Evolutionary conservation across 1,140 invertebrate genomes (phyloP), one percentile per base, ranked within the genome.

Genomic region (Bombus affinis): DNA sequence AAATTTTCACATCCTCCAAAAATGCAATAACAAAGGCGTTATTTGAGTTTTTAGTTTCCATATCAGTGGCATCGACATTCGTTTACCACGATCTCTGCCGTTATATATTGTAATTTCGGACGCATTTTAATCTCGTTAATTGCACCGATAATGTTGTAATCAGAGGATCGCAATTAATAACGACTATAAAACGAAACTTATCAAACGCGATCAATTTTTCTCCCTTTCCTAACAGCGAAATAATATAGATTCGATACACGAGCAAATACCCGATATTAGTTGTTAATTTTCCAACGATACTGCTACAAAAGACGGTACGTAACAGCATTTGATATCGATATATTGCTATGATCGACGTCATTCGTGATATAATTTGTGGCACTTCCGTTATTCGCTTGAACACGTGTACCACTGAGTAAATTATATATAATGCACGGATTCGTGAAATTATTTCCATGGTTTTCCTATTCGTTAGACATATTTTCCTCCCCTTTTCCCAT

Each of bases 141-240:
- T 22, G 47, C 8, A 3, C 25, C 12, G 66, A 62, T 79, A 84
- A 79, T 72, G 10, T 25, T 18, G 76, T 47, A 47, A 84, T 83
- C 81, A 35, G 44, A 8, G 12, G 12, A 77, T 79, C 66, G 83
- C 39, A 47, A 79, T 79, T 72, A 79, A 79, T 68, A 35, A 28
- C 6, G 35, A 10, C 53, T 32, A 44, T 84, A 79, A 84, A 84
- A 79, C 39, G 83, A 84, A 79, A 79, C 66, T 79, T 84, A 84
- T 84, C 76, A 47, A 79, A 32, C 32, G 15, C 53, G 25, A 84
- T 84, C 72, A 84, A 84, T 79, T 71, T 71, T 71, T 71, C 32
- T 47, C 44, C 18, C 6, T 47, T 72, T 62, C 15, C 28, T 12
- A 22, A 71, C 10, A 70, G 32, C 75, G 35, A 53, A 57, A 32